Base-by-base conservation (phyloP, 2,113 vertebrate species). In the Ivindomyrus marchei region DNA sequence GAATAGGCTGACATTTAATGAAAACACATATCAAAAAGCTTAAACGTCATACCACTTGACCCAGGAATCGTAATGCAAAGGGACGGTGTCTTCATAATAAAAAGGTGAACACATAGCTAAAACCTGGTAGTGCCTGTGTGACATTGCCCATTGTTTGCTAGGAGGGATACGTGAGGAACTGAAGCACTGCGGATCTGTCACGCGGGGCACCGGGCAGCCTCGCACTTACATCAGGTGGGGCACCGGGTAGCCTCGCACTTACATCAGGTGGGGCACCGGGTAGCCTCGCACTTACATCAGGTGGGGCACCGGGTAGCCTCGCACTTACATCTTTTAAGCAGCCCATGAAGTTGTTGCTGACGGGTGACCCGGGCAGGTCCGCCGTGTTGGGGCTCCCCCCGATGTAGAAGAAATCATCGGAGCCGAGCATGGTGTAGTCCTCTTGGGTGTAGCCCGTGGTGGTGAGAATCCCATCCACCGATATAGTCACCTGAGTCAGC, bases 331-430 rank as follows among this genome's bases (percentile, higher is more conserved):
- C 96, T 94, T 97, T 98, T 88, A 98, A 96, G 91, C 98, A 99
- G 92, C 97, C 97, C 97, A 98, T 98, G 94, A 98, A 99, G 96
- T 99, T 98, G 96, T 98, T 98, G 97, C 98, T 98, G 94, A 98
- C 97, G 0, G 97, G 97, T 0, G 98, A 99, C 31, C 98, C 98
- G 0, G 98, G 98, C 89, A 98, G 96, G 94, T 98, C 98, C 0
- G 98, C 98, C 0, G 97, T 98, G 96, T 97, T 98, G 89, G 97
- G 96, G 92, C 97, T 98, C 93, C 98, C 98, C 27, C 98, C 98
- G 0, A 99, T 97, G 92, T 98, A 98, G 96, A 98, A 99, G 95
- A 98, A 97, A 92, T 98, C 98, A 19, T 98, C 97, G 0, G 98
- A 98, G 88, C 97, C 97, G 94, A 99, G 95, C 97, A 98, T 99